Percentiles rank a stretch among this genome's conserved stretches.
These are phyloP conservation scores for Chromoteleia sp. DNA, from an alignment of 2,888 invertebrate species.

Conservation along the genomic window DNA sequence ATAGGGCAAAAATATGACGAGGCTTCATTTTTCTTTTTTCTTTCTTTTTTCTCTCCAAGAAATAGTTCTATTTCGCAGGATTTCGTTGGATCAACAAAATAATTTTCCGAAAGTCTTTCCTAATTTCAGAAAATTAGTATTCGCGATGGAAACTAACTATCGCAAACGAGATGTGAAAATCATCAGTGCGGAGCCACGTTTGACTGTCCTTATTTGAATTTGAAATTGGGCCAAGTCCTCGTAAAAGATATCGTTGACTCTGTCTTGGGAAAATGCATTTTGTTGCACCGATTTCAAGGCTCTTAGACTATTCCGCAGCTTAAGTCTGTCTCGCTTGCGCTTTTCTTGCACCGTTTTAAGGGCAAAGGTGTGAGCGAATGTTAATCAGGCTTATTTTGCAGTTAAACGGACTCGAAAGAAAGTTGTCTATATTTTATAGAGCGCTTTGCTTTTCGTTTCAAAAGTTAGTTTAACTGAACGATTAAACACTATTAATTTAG, in stretches of 20 bases:
- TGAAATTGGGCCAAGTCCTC: slow-evolving; percentile 80
- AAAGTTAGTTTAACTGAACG: slow-evolving; percentile 50
- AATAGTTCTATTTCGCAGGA: slow-evolving; percentile 26
- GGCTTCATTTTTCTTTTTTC: not conserved
- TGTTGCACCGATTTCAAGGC: slow-evolving; percentile 74
- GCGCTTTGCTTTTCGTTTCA: slow-evolving; percentile 18
- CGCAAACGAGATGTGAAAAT: slow-evolving; percentile 78
- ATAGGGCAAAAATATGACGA: not conserved
- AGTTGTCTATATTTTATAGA: slow-evolving; percentile 57
- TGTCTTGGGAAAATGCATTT: slow-evolving; percentile 75
- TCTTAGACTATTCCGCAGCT: slow-evolving; percentile 67
- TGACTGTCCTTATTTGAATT: slow-evolving; percentile 80
- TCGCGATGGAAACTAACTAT: slow-evolving; percentile 71
- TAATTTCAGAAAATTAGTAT: slow-evolving; percentile 69
- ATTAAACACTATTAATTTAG: slow-evolving; percentile 46
- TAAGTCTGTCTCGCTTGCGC: slow-evolving; percentile 55
- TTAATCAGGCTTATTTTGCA: slow-evolving; percentile 68
- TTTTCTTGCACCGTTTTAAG: slow-evolving; percentile 29
- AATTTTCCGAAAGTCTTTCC: slow-evolving; percentile 52
- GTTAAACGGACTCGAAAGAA: slow-evolving; percentile 66
- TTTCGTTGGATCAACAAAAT: slow-evolving; percentile 50
- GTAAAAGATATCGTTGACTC: slow-evolving; percentile 73
- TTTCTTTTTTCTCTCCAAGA: not conserved
- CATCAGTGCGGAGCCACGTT: slow-evolving; percentile 71
- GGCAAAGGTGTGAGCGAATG: slow-evolving; percentile 57